These are phyloP conservation scores for Periophthalmus magnuspinnatus DNA, from an alignment of 2,797 vertebrate species.

Conservation along the genomic window DNA sequence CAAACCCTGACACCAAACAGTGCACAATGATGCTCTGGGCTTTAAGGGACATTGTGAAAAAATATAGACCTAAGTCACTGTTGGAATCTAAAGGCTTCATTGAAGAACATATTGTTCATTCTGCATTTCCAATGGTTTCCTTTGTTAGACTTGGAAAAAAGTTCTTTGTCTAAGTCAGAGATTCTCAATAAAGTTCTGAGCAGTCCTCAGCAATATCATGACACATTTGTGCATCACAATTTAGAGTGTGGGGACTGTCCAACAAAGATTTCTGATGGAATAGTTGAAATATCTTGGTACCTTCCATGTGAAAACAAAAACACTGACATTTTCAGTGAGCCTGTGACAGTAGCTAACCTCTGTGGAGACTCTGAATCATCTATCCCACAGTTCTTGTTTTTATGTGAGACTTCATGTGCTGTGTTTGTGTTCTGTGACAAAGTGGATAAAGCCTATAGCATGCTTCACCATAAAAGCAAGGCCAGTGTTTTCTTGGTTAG, in stretches of 20 bases:
- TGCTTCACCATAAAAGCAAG: not conserved
- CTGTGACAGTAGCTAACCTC: constrained; percentile 70
- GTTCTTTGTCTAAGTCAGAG: constrained; percentile 69
- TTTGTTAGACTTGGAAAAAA: constrained; percentile 52
- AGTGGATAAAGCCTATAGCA: constrained; percentile 28
- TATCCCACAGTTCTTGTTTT: constrained; percentile 68
- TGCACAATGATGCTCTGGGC: constrained; percentile 74
- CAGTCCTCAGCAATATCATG: constrained; percentile 60
- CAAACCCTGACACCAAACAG: constrained; percentile 56
- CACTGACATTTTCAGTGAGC: constrained; percentile 69
- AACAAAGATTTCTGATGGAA: constrained; percentile 61
- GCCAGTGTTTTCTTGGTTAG: not conserved
- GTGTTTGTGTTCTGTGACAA: constrained; percentile 72
- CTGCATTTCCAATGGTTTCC: constrained; percentile 44
- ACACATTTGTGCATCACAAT: constrained; percentile 70
- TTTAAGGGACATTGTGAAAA: constrained; percentile 66
- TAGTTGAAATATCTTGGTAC: constrained; percentile 41
- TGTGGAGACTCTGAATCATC: constrained; percentile 66
- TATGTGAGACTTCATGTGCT: constrained; percentile 65
- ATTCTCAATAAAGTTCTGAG: constrained; percentile 72
- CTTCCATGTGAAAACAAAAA: constrained; percentile 57
- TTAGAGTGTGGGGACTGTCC: constrained; percentile 60
- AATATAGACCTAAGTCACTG: constrained; percentile 60
- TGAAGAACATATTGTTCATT: constrained; percentile 66
- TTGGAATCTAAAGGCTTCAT: constrained; percentile 39